Evolutionary conservation across 2,113 vertebrate species (phyloP).

Genomic region (Aleadryas rufinucha): DNA sequence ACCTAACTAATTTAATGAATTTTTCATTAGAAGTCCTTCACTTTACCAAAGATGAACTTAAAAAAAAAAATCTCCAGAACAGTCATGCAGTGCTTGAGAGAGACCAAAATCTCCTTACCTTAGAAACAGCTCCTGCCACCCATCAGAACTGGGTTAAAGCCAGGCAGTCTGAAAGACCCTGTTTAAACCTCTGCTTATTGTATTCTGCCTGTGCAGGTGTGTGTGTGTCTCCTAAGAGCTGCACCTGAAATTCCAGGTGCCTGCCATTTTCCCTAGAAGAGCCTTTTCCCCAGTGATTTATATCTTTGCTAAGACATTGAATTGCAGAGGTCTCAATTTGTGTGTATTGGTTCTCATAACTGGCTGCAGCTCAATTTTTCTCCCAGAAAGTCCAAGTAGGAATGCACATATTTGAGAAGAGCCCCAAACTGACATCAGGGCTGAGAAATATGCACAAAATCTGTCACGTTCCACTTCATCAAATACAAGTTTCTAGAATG

Average conservation of each 20-base stretch:
- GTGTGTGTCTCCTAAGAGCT: not conserved
- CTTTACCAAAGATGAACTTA: not conserved
- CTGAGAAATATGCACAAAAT: not conserved
- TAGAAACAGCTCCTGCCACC: not conserved
- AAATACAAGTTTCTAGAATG: not conserved
- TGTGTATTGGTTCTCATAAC: not conserved
- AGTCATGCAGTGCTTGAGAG: not conserved
- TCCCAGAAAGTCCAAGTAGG: not conserved
- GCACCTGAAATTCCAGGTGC: not conserved
- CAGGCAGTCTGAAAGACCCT: fast-evolving
- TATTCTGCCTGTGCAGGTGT: not conserved
- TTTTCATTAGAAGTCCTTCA: slow-evolving; percentile 6
- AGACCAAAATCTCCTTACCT: not conserved
- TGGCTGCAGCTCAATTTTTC: not conserved
- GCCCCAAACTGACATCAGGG: not conserved
- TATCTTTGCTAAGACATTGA: not conserved
- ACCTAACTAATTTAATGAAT: slow-evolving; percentile 43
- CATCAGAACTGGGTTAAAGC: not conserved
- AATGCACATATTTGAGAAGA: not conserved
- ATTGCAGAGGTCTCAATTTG: not conserved
- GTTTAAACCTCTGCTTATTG: not conserved
- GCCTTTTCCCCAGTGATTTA: not conserved
- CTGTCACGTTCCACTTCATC: not conserved
- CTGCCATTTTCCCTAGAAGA: not conserved
- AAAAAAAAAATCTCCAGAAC: not conserved